Evolutionary conservation across 1,140 invertebrate species (phyloP), one percentile per base, ranked within the genome.

Genomic region (Asobara japonica): DNA sequence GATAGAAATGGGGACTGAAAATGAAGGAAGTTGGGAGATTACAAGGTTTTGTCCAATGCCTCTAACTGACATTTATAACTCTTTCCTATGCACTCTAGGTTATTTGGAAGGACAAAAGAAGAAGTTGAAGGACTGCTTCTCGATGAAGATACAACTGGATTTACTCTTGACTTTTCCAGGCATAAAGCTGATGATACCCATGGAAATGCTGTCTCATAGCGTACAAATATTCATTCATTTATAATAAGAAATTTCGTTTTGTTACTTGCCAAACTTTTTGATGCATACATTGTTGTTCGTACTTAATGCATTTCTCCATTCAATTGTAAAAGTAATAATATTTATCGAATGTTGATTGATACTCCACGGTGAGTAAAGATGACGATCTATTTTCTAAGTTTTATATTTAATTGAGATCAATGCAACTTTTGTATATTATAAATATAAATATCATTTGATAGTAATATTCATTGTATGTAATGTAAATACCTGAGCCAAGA

Each of bases 31-130:
- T n/a, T n/a, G n/a, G n/a, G n/a, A n/a, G n/a, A n/a, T n/a, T n/a
- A n/a, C n/a, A n/a, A n/a, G n/a, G n/a, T n/a, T 27, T 27, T 27
- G 25, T 22, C 6, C 2, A 69, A 60, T 33, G 8, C 2, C 18
- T 56, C 16, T 31, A 7, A 18, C 31, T 67, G 18, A 61, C 18
- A n/a, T 45, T 3, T 27, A 3, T 13, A 65, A 18, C 16, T 8
- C 22, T 65, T 65, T 62, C 64, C 61, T 62, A 51, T 60, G 30
- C 61, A 38, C 77, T 77, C 10, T 76, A 86, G 85, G 69, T 70
- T 86, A 66, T 86, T 86, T 76, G 80, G 83, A 73, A 82, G 74
- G 69, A 67, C 80, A 18, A 86, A 83, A 74, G 78, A 81, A 25
- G 82, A 84, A 13, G 74, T 80, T 5, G 84, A 86, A 56, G 83